Percentiles rank a stretch among this genome's conserved stretches.
phyloP scores from a whole-genome alignment of 2,113 vertebrate species.

The Asarcornis scutulata region DNA sequence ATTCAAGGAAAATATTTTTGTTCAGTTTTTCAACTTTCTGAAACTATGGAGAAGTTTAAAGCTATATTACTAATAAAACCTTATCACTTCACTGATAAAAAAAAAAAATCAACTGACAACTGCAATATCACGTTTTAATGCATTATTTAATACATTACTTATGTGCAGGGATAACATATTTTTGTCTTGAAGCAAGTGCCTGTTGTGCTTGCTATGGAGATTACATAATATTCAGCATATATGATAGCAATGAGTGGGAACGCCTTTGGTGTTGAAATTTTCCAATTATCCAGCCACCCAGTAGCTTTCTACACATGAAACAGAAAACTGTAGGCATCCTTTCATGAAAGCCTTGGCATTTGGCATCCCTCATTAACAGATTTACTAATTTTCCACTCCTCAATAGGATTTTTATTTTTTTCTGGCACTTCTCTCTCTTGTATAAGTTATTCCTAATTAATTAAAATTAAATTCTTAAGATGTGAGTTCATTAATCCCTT shows the following conservation, averaged over 20 bases:
- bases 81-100: background rate
- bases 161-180: accelerated
- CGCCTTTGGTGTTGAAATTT: accelerated
- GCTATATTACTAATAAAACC: background rate
- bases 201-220: background rate
- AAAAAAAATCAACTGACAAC: background rate
- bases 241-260: background rate
- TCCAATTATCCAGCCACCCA: background rate
- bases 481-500: constrained; percentile 63
- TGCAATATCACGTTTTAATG: background rate
- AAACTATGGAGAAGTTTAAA: background rate
- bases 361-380: background rate
- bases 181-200: background rate
- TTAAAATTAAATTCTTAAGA: constrained; percentile 63
- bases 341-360: background rate
- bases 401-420: background rate
- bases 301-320: background rate
- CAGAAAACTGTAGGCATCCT: background rate
- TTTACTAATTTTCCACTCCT: constrained; percentile 11
- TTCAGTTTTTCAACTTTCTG: background rate
- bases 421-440: background rate
- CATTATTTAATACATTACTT: background rate
- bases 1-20: background rate
- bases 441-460: constrained; percentile 73
- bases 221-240: background rate